Evolutionary conservation across 2,888 invertebrate genomes (phyloP).

Genomic region (Copidosoma aretas): DNA sequence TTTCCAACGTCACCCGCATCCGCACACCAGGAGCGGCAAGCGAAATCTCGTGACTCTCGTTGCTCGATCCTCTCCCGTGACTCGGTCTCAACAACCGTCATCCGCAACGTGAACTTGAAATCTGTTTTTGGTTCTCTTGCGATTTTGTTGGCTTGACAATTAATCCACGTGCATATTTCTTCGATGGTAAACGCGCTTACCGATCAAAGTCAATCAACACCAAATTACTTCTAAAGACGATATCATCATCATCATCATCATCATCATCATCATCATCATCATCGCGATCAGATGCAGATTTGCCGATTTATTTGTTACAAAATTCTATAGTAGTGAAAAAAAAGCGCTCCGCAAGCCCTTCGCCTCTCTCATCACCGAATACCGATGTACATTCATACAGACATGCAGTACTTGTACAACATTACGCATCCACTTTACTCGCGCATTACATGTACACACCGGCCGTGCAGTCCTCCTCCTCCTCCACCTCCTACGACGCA

Average conservation of each 20-base stretch:
- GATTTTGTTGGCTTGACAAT: too few relatives aligned
- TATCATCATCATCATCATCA: too few relatives aligned
- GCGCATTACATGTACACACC: constrained; percentile 14
- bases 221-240: too few relatives aligned
- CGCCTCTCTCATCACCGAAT: constrained; percentile 1
- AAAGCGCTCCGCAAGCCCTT: not conserved
- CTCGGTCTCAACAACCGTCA: not conserved
- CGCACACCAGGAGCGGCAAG: not conserved
- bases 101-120: not conserved
- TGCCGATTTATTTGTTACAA: too few relatives aligned
- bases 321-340: too few relatives aligned
- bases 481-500: constrained; percentile 6
- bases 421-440: constrained; percentile 23
- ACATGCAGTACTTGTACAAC: constrained; percentile 8
- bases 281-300: too few relatives aligned
- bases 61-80: not conserved
- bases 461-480: not conserved
- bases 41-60: constrained; percentile 27
- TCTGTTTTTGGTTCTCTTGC: not conserved
- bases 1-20: not conserved
- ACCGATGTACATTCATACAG: constrained; percentile 3
- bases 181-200: too few relatives aligned
- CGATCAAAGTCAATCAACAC: too few relatives aligned
- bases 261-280: too few relatives aligned
- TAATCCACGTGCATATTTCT: too few relatives aligned